Conservation (phyloP, 1,140 invertebrate species). For the Archivesica marissinica region DNA sequence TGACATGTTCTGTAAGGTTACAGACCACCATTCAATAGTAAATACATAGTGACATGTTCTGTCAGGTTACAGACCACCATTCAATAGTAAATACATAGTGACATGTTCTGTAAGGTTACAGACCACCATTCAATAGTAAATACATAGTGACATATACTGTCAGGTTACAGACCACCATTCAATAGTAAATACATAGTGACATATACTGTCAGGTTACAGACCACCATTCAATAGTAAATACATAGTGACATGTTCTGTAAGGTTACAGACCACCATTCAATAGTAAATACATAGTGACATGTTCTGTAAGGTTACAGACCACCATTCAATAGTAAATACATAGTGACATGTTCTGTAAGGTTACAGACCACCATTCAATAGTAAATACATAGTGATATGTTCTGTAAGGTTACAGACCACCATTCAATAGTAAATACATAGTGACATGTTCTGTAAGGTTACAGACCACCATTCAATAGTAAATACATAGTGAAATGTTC, state of each 20-base stretch:
- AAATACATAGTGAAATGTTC: background rate
- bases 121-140: too few relatives aligned
- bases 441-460: background rate
- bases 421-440: too few relatives aligned
- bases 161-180: slow-evolving; percentile 1
- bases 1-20: background rate
- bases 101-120: background rate
- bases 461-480: too few relatives aligned
- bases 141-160: background rate
- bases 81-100: too few relatives aligned
- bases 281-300: background rate
- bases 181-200: too few relatives aligned
- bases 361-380: too few relatives aligned
- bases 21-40: too few relatives aligned
- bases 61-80: background rate
- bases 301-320: background rate
- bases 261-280: background rate
- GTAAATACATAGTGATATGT: background rate
- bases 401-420: background rate
- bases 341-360: background rate
- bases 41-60: background rate
- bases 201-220: background rate
- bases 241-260: background rate
- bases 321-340: too few relatives aligned
- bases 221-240: too few relatives aligned